phyloP scores from a whole-genome alignment of 2,888 invertebrate genomes.

The Halocaridina rubra region DNA sequence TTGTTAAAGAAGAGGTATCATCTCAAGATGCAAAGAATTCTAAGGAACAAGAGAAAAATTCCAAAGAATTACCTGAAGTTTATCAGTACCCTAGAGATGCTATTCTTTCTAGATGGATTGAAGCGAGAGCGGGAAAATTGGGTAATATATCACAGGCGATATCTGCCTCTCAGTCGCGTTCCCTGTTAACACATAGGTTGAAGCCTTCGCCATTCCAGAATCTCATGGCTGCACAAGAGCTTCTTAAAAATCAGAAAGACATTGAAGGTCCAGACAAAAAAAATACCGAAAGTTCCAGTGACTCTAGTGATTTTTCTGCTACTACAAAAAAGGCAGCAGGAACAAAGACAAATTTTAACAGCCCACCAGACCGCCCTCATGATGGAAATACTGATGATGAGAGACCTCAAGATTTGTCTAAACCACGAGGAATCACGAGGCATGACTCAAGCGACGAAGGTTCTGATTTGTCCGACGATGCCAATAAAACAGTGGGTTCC shows the following conservation, averaged over 20 bases:
- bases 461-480: slow-evolving; percentile 39
- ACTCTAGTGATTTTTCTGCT: slow-evolving; percentile 2
- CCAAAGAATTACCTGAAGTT: slow-evolving; percentile 1
- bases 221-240: slow-evolving; percentile 48
- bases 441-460: slow-evolving; percentile 34
- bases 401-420: slow-evolving; percentile 39
- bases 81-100: slow-evolving; percentile 31
- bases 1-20: no score
- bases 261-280: slow-evolving; percentile 11
- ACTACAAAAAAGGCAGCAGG: neutral
- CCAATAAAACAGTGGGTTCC: slow-evolving; percentile 42
- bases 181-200: slow-evolving; percentile 30
- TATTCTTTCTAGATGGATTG: slow-evolving; percentile 44
- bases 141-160: slow-evolving; percentile 2
- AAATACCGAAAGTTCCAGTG: slow-evolving; percentile 18
- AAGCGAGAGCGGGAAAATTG: slow-evolving; percentile 18
- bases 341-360: neutral
- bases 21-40: slow-evolving; percentile 9
- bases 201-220: slow-evolving; percentile 48
- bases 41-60: slow-evolving; percentile 1
- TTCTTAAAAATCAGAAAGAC: slow-evolving; percentile 36
- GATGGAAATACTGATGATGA: slow-evolving; percentile 12
- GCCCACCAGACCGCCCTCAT: neutral
- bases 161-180: slow-evolving; percentile 11
- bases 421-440: neutral